Evolutionary conservation across 2,888 invertebrate genomes (phyloP).

Genomic region (Euspilapteryx auroguttella): DNA sequence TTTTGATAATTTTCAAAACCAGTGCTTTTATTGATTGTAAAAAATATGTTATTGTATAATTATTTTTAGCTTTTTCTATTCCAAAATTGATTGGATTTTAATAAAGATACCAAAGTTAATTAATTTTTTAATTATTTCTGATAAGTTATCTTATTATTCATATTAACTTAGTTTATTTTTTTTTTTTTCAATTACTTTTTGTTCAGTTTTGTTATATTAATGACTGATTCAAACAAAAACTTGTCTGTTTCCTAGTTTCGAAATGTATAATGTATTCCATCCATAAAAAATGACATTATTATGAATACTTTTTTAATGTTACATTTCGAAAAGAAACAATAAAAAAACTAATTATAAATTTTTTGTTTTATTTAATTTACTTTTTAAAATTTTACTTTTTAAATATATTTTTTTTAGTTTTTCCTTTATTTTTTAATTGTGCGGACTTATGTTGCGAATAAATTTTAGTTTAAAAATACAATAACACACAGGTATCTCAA

Average conservation of each 20-base stretch:
- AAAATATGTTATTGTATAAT: too few species aligned
- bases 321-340: slow-evolving; percentile 50
- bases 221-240: slow-evolving; percentile 11
- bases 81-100: slow-evolving; percentile 55
- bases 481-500: too few species aligned
- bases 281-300: slow-evolving; percentile 49
- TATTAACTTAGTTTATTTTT: slow-evolving; percentile 40
- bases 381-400: slow-evolving; percentile 16
- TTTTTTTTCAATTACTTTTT: slow-evolving; percentile 31
- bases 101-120: slow-evolving; percentile 59
- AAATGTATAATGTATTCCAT: slow-evolving; percentile 25
- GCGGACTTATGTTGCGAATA: neutral
- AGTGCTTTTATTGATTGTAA: neutral
- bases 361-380: slow-evolving; percentile 36
- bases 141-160: too few species aligned
- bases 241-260: neutral
- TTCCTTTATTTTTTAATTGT: slow-evolving; percentile 6
- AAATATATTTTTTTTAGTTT: slow-evolving; percentile 10
- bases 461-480: too few species aligned
- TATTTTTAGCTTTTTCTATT: too few species aligned
- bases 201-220: slow-evolving; percentile 21
- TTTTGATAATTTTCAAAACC: slow-evolving; percentile 27
- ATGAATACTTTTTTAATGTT: slow-evolving; percentile 40
- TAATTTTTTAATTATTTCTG: too few species aligned
- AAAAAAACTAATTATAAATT: slow-evolving; percentile 29